A percentile compares a stretch with the other conserved stretches of the same genome.
These are phyloP conservation scores for Coccyzus lansbergi DNA, from an alignment of 2,797 vertebrate genomes.

Conservation along the genomic window DNA sequence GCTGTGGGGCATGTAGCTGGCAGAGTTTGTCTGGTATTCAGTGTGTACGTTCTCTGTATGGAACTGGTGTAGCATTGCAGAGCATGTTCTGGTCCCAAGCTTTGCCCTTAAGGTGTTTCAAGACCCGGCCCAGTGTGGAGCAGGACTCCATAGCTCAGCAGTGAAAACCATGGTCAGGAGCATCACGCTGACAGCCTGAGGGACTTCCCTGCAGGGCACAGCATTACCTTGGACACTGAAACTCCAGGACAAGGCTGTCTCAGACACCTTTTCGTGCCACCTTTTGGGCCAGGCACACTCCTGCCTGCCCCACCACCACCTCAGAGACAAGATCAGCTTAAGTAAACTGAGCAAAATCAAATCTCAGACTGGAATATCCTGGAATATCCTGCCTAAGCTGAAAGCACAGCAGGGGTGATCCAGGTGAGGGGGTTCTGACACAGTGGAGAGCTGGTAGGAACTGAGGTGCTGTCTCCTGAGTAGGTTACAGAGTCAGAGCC, in stretches of 20 bases:
- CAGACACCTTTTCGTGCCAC: background rate
- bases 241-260: background rate
- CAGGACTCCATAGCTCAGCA: background rate
- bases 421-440: background rate
- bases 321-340: background rate
- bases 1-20: background rate
- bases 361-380: background rate
- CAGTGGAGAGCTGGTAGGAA: background rate
- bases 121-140: background rate
- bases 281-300: background rate
- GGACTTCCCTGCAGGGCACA: background rate
- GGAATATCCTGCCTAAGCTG: background rate
- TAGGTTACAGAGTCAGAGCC: no score
- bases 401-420: background rate
- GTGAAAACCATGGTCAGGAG: background rate
- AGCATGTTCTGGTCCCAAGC: background rate
- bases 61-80: accelerated
- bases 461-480: background rate
- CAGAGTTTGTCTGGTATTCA: background rate
- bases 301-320: background rate
- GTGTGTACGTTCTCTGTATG: no score
- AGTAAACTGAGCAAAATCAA: background rate
- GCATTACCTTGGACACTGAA: background rate
- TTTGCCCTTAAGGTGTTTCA: background rate
- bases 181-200: background rate